A percentile compares a stretch with the other conserved stretches of the same genome.
phyloP scores from a whole-genome alignment of 2,888 invertebrate species.

The Eutolmus rufibarbis region DNA sequence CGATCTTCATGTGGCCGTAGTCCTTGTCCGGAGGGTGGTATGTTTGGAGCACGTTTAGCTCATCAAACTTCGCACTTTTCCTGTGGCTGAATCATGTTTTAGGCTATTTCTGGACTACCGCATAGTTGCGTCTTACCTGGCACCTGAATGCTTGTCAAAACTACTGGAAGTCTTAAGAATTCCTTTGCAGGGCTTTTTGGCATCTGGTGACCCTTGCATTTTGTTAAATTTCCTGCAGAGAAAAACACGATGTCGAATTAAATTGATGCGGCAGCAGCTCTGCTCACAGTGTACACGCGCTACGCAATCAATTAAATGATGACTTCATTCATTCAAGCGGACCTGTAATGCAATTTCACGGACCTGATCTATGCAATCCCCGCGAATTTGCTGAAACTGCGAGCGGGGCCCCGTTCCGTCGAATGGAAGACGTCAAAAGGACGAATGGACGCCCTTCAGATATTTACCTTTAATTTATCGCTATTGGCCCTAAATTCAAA shows the following conservation, averaged over 20 bases:
- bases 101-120: background rate
- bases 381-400: background rate
- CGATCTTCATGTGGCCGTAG: constrained; percentile 98
- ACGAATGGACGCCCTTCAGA: constrained; percentile 6
- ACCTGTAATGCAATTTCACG: background rate
- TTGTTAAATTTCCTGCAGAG: background rate
- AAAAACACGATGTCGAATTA: background rate
- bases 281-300: background rate
- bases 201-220: constrained; percentile 61
- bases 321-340: constrained; percentile 11
- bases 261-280: background rate
- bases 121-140: constrained; percentile 58
- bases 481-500: background rate
- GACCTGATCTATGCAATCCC: background rate
- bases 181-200: constrained; percentile 70
- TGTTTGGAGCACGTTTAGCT: constrained; percentile 98
- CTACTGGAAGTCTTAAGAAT: constrained; percentile 92
- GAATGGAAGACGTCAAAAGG: background rate
- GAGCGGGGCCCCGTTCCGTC: background rate
- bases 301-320: background rate
- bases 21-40: constrained; percentile 98
- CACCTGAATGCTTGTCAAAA: constrained; percentile 74
- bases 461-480: background rate
- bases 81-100: constrained; percentile 55
- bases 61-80: constrained; percentile 89